Percentiles rank a stretch among this genome's conserved stretches.
Evolutionary conservation across 1,140 invertebrate genomes (phyloP).

Genomic region (Listronotus bonariensis): DNA sequence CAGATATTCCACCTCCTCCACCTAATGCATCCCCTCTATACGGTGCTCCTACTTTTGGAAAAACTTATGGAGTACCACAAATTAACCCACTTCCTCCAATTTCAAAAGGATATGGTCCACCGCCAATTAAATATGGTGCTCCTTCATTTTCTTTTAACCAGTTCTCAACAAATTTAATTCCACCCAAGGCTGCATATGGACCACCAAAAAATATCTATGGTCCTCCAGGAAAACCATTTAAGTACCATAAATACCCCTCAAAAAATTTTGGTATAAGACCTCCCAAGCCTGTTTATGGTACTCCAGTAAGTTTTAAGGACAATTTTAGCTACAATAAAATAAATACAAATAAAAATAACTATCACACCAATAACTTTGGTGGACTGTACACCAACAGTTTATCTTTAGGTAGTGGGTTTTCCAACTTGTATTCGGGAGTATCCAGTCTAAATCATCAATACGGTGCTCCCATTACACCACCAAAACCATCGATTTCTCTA

Average conservation of each 20-base stretch:
- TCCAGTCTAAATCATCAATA: slow-evolving; percentile 35
- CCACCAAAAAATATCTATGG: slow-evolving; percentile 59
- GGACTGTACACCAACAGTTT: not conserved
- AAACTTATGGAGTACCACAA: slow-evolving; percentile 52
- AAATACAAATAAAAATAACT: slow-evolving; percentile 45
- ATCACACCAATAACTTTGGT: slow-evolving; percentile 4
- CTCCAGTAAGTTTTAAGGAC: slow-evolving; percentile 43
- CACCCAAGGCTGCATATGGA: slow-evolving; percentile 55
- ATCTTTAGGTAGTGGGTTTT: slow-evolving; percentile 5
- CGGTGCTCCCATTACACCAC: slow-evolving; percentile 51
- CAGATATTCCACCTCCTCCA: slow-evolving; percentile 56
- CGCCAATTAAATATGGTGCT: slow-evolving; percentile 33
- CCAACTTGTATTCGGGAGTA: slow-evolving; percentile 27
- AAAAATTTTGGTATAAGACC: slow-evolving; percentile 41
- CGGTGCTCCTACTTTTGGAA: slow-evolving; percentile 31
- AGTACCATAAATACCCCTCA: slow-evolving; percentile 50
- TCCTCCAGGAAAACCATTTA: slow-evolving; percentile 56
- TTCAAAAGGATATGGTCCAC: slow-evolving; percentile 37
- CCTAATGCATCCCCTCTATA: slow-evolving; percentile 28
- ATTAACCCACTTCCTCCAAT: slow-evolving; percentile 40
- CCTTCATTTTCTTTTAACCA: slow-evolving; percentile 27
- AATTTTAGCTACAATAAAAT: slow-evolving; percentile 35
- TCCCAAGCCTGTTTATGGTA: slow-evolving; percentile 53
- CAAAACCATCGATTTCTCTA: slow-evolving; percentile 57
- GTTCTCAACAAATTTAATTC: slow-evolving; percentile 46